Evolutionary conservation across 2,113 vertebrate species (phyloP).

Genomic region (Neolamprologus longior): DNA sequence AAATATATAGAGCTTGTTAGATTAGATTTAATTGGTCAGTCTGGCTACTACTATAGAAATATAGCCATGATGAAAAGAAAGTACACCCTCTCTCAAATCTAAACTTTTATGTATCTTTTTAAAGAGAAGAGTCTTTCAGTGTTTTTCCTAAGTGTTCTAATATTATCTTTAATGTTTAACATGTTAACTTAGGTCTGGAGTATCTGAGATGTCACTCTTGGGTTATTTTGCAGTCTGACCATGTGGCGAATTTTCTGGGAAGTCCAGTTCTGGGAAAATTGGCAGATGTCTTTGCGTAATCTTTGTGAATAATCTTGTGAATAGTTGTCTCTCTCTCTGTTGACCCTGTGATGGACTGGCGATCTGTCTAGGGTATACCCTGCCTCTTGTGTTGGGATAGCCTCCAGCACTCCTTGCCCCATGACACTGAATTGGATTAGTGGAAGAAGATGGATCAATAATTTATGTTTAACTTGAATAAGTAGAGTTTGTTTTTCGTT

Average conservation of each 20-base stretch:
- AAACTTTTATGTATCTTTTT: neutral
- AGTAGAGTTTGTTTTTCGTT: neutral
- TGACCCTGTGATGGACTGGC: neutral
- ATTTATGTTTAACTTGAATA: neutral
- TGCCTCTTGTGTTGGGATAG: neutral
- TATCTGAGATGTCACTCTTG: neutral
- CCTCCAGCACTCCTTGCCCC: neutral
- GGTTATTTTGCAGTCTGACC: neutral
- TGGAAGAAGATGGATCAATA: neutral
- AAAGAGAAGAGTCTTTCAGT: neutral
- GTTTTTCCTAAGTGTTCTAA: neutral
- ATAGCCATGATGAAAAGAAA: neutral
- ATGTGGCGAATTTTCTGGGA: neutral
- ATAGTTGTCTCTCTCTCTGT: neutral
- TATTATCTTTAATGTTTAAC: neutral
- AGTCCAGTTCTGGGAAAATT: neutral
- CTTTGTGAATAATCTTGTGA: neutral
- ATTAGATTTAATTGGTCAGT: neutral
- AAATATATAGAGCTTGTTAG: neutral
- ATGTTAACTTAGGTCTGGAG: neutral
- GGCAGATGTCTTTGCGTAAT: neutral
- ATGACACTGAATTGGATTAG: neutral
- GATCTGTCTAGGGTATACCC: neutral
- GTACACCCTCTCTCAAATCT: neutral
- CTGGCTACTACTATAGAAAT: neutral